Base-by-base conservation (phyloP, 2,113 vertebrate genomes). In the Sorex araneus region DNA sequence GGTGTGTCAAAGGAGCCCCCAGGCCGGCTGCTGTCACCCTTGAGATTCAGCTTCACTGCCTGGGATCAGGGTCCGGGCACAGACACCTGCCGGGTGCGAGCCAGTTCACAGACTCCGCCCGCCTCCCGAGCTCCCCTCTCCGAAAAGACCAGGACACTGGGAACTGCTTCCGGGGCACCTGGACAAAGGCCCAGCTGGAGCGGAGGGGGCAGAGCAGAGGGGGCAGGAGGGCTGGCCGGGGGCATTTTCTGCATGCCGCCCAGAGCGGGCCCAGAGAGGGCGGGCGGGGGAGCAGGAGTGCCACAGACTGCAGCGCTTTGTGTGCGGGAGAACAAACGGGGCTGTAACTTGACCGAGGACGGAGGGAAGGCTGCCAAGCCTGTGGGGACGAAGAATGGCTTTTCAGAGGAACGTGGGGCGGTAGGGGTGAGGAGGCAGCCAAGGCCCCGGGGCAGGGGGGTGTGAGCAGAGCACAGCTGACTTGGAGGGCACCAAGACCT, bases 251-350 rank as follows among this genome's bases (percentile, higher is more conserved):
- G 71, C 70, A 69, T 63, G 79, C 78, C 54, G 74, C 82, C 40
- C 30, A 43, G 90, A 89, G 77, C 63, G 69, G 40, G 36, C 75
- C 77, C 8, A 0, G 87, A 57, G 93, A 54, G 3, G 67, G 89
- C 73, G 15, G 32, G n/a, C 54, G 73, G 79, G 23, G 54, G 57
- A 76, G 30, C 67, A 90, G 82, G 78, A 60, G 32, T 25, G 43
- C 25, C 8, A 0, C 43, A 89, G 93, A 92, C 84, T 94, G 74
- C 36, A 69, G 90, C 0, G 84, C 93, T 91, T 95, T 93, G 94
- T 64, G 18, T 32, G 64, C 18, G 57, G 77, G 67, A 74, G 74
- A 91, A 93, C 88, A 88, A 87, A 79, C 64, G 71, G n/a, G 45
- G 57, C 76, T 96, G 95, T 90, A 90, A 88, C 50, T 87, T 45